Percentiles rank a stretch among this genome's conserved stretches.
Conservation (phyloP, 2,113 vertebrate genomes). For the Glaucomys volans region DNA sequence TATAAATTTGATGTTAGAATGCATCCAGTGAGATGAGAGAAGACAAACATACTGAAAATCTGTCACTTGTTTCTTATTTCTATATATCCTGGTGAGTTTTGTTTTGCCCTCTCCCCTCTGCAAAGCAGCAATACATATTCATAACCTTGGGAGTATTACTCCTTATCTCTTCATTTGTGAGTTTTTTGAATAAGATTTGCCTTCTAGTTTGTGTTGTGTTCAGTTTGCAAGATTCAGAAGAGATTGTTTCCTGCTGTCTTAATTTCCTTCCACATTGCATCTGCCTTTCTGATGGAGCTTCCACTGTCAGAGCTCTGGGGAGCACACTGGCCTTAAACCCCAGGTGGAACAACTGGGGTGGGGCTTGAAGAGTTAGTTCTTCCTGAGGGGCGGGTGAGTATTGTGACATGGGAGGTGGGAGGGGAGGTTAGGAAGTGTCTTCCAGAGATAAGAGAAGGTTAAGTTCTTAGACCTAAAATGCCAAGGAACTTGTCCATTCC, state of each 20-base stretch:
- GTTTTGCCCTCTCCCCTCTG: background rate
- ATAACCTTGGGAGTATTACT: background rate
- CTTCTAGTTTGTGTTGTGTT: background rate
- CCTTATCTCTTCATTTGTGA: background rate
- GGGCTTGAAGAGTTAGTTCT: background rate
- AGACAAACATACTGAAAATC: background rate
- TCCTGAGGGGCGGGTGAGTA: background rate
- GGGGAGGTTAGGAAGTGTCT: background rate
- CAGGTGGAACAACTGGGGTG: accelerated
- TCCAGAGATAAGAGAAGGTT: background rate
- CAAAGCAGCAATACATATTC: background rate
- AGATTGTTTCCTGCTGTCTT: background rate
- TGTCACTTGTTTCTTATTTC: background rate
- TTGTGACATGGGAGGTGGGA: too few relatives aligned
- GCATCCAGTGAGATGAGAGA: background rate
- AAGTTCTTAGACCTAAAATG: background rate
- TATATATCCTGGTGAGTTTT: background rate
- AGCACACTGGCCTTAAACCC: background rate
- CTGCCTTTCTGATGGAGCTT: background rate
- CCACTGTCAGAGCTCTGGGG: background rate
- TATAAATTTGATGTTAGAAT: background rate
- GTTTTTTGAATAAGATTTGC: background rate
- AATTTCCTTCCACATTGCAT: background rate
- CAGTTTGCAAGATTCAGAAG: background rate
- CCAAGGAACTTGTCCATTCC: background rate